Conservation (phyloP, 2,113 vertebrate species). For the Heliornis fulica region DNA sequence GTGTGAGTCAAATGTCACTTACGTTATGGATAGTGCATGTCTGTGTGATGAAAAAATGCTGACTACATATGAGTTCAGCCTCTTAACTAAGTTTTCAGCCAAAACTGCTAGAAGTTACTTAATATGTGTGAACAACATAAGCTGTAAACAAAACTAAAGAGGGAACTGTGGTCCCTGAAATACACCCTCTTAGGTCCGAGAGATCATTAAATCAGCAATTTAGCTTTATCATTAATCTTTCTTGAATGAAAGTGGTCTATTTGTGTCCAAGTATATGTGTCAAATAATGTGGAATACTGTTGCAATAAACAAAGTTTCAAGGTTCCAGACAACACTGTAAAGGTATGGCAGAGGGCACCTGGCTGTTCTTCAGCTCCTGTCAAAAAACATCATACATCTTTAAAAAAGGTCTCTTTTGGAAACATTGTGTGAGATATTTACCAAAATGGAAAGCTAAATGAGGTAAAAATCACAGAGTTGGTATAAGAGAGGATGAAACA, state of each 20-base stretch:
- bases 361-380: background rate
- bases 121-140: conserved; percentile 57
- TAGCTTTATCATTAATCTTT: background rate
- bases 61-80: conserved; percentile 57
- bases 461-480: background rate
- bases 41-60: conserved; percentile 67
- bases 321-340: background rate
- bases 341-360: background rate
- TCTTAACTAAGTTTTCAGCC: conserved; percentile 54
- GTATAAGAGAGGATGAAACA: background rate
- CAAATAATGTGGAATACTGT: background rate
- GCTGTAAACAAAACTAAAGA: conserved; percentile 48
- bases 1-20: conserved; percentile 66
- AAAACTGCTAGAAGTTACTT: conserved; percentile 55
- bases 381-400: background rate
- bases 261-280: background rate
- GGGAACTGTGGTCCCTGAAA: conserved; percentile 41
- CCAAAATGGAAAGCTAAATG: background rate
- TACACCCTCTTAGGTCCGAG: conserved; percentile 16
- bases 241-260: background rate
- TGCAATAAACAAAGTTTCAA: background rate
- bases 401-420: background rate
- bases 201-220: conserved; percentile 31
- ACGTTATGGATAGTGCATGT: conserved; percentile 45
- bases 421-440: background rate